Base-by-base conservation (phyloP, 2,113 vertebrate genomes). In the Halichoerus grypus region DNA sequence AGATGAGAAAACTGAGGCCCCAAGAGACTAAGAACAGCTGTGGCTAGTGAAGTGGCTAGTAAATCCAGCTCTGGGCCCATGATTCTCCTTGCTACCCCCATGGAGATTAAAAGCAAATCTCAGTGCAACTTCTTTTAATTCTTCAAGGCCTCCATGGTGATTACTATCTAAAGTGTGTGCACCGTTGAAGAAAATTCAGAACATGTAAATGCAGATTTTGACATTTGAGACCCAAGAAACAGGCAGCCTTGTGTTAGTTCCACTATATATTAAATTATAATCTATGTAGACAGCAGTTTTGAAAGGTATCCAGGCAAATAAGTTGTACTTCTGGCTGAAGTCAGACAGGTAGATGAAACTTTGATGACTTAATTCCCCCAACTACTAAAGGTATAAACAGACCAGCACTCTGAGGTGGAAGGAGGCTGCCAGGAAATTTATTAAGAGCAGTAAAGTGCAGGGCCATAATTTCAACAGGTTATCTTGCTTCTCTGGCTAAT, bases 221-320 rank as follows among this genome's bases (percentile, higher is more conserved):
- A 87, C 97, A 96, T 98, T 98, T 98, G 87, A 82, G 7, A 9
- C 72, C 85, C 59, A 80, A 96, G 96, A 94, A 94, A 88, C 91
- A 88, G 91, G 88, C 89, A 96, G 67, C 74, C 88, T 96, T 83
- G 88, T 96, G 97, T 97, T 97, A 93, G 15, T 98, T 93, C 95
- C 92, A 97, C 96, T 85, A 96, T 97, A 93, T 95, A 97, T 98
- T 98, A 98, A 97, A 98, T 98, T 91, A 91, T 97, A 98, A 98
- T 98, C 97, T 91, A 89, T 14, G 36, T 53, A 97, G 97, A 95
- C 96, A 81, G 76, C 94, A 97, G 36, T 98, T 98, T 97, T 98
- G 95, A 97, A 98, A 96, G 46, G 89, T 95, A 87, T 28, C 61
- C 49, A 91, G 91, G 96, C 76, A 95, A 98, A 49, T 85, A 97